Conservation (phyloP, 2,888 invertebrate species). For the Agonum fuliginosum region DNA sequence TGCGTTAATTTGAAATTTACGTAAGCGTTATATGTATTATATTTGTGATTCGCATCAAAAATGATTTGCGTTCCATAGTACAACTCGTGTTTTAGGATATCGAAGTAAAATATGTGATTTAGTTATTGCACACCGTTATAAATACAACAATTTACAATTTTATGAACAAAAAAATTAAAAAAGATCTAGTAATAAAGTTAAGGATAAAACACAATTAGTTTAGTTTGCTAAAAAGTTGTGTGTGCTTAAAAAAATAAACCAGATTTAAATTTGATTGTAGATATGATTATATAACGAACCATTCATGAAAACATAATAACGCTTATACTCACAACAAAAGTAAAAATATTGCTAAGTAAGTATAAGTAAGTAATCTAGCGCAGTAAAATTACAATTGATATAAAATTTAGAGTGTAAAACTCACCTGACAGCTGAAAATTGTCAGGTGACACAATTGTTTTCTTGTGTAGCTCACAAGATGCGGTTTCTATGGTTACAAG, state of each 20-base stretch:
- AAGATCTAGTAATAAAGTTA: conserved; percentile 38
- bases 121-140: conserved; percentile 58
- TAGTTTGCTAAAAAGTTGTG: conserved; percentile 59
- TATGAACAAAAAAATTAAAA: conserved; percentile 53
- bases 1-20: conserved; percentile 19
- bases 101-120: conserved; percentile 55
- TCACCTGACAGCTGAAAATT: not conserved
- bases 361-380: conserved; percentile 8
- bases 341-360: conserved; percentile 51
- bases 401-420: conserved; percentile 20
- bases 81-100: conserved; percentile 51
- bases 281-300: conserved; percentile 45
- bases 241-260: conserved; percentile 51
- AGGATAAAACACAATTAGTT: conserved; percentile 55
- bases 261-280: conserved; percentile 53
- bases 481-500: conserved; percentile 22
- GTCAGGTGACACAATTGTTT: not conserved
- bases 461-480: conserved; percentile 25
- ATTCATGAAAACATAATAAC: conserved; percentile 45
- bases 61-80: conserved; percentile 50
- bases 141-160: conserved; percentile 55
- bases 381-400: conserved; percentile 25
- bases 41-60: conserved; percentile 52
- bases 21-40: conserved; percentile 52
- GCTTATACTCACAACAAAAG: conserved; percentile 58